Evolutionary conservation across 2,797 vertebrate species (phyloP).

Genomic region (Chelmon rostratus): DNA sequence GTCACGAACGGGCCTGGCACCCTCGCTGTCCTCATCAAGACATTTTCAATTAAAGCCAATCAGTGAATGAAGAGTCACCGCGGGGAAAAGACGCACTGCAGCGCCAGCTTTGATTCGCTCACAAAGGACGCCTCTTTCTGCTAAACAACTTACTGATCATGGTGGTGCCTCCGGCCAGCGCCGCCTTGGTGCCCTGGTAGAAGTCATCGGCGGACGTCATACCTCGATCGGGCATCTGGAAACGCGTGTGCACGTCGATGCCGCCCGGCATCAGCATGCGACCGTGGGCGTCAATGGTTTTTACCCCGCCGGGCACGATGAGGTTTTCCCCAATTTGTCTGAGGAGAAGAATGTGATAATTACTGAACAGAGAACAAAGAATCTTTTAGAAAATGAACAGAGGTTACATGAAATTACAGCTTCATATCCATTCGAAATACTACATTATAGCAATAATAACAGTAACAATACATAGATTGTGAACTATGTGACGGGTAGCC

Average conservation of each 20-base stretch:
- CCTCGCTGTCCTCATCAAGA: slow-evolving; percentile 43
- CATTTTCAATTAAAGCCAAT: slow-evolving; percentile 50
- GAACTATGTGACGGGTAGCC: not conserved
- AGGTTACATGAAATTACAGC: too few relatives aligned
- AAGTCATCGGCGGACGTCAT: slow-evolving; percentile 97
- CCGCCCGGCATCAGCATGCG: slow-evolving; percentile 97
- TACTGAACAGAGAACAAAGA: not conserved
- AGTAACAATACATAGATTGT: too few relatives aligned
- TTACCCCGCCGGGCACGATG: slow-evolving; percentile 97
- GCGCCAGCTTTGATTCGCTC: not conserved
- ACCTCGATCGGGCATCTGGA: slow-evolving; percentile 98
- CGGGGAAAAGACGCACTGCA: not conserved
- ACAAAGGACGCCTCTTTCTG: fast-evolving
- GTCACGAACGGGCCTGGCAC: slow-evolving; percentile 38
- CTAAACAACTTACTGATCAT: slow-evolving; percentile 93
- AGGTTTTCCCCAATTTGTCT: slow-evolving; percentile 99
- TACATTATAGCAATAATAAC: not conserved
- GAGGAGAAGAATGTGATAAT: not conserved
- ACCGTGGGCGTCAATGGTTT: slow-evolving; percentile 96
- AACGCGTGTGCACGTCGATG: slow-evolving; percentile 96
- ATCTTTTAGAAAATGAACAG: not conserved
- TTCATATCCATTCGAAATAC: not conserved
- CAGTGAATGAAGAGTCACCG: slow-evolving; percentile 18
- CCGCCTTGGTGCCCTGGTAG: slow-evolving; percentile 96
- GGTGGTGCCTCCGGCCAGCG: slow-evolving; percentile 94